Evolutionary conservation across 2,888 invertebrate genomes (phyloP), one percentile per base, ranked within the genome.

Genomic region (Callyntrura sp.): DNA sequence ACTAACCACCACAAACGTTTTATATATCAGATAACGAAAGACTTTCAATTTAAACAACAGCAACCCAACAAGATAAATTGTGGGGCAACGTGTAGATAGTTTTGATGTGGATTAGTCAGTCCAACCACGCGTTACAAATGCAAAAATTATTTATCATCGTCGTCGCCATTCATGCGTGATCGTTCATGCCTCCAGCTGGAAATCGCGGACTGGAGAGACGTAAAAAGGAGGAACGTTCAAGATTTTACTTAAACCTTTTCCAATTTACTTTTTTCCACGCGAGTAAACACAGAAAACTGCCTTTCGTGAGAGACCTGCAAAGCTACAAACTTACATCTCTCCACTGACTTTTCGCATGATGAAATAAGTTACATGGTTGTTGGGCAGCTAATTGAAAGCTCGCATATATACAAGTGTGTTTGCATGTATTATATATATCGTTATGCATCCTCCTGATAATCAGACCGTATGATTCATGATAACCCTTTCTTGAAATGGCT

Each of bases 311-410:
- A 35, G 35, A 35, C 35, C 35, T 35, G 35, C 35, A 35, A 35
- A 35, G 35, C 35, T 35, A 35, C 35, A 35, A 35, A 35, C 35
- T 35, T 35, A 35, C 35, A 4, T 51, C 51, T 51, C 51, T 51
- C 51, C 14, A 51, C 51, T 5, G 14, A 55, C n/a, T 14, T n/a
- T n/a, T 68, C 6, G 68, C 14, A n/a, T 35, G 35, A 25, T 14
- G 28, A 25, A 12, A 35, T 68, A 8, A 45, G 48, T 28, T 17
- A 17, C 57, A 79, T 60, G 79, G 20, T 35, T 79, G 57, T 20
- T 57, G 60, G 17, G 79, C 35, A 79, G 0, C 57, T 79, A 79
- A 79, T 79, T 35, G 79, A 79, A 60, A 57, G 43, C 17, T 14
- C 43, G n/a, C n/a, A n/a, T n/a, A n/a, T n/a, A n/a, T n/a, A n/a